A percentile compares a stretch with the other conserved stretches of the same genome.
phyloP scores from a whole-genome alignment of 2,888 invertebrate genomes.

The Uloborus plumipes region DNA sequence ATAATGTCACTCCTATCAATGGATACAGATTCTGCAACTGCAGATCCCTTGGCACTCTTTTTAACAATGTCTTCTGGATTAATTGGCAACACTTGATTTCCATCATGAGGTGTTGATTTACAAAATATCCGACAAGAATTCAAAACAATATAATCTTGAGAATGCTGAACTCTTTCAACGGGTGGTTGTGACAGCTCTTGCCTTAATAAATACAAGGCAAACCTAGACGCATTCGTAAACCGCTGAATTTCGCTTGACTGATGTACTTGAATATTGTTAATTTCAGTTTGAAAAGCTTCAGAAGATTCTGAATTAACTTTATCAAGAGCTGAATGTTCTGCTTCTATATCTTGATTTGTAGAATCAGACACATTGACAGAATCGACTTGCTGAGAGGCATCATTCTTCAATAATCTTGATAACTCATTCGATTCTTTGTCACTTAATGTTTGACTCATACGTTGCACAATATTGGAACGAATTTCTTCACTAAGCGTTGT shows the following conservation, averaged over 20 bases:
- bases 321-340: background rate
- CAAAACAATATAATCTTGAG: conserved; percentile 63
- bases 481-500: conserved; percentile 30
- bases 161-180: conserved; percentile 42
- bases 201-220: conserved; percentile 56
- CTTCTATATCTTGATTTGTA: background rate
- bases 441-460: conserved; percentile 39
- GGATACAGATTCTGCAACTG: background rate
- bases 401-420: conserved; percentile 20
- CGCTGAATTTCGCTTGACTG: conserved; percentile 14
- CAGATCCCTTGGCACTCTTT: background rate
- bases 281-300: too few species aligned
- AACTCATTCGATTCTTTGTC: conserved; percentile 46
- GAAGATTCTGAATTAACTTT: background rate
- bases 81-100: conserved; percentile 2
- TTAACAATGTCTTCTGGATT: conserved; percentile 12
- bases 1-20: background rate
- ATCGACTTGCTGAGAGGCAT: background rate
- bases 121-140: conserved; percentile 61
- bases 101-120: conserved; percentile 3
- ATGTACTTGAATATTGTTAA: background rate
- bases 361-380: background rate
- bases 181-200: conserved; percentile 47
- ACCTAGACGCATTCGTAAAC: conserved; percentile 56
- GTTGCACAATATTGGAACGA: conserved; percentile 33